Evolutionary conservation across 2,797 vertebrate species (phyloP).

Genomic region (Tangara arthus): DNA sequence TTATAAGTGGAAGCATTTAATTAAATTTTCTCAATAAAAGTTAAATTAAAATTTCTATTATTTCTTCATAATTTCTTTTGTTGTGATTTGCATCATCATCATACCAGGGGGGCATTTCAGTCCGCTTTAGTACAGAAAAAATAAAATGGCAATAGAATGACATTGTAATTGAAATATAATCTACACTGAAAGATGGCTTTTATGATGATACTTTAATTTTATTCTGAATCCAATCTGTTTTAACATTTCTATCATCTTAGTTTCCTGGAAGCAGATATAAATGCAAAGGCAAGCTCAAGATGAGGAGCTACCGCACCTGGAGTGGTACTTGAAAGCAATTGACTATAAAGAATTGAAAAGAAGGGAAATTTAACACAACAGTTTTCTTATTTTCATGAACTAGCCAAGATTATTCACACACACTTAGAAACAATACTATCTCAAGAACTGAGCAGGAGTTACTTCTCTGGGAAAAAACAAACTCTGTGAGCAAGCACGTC

Average conservation of each 20-base stretch:
- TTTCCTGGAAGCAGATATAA: background rate
- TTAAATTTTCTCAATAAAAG: background rate
- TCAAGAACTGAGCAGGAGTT: background rate
- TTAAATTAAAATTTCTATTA: background rate
- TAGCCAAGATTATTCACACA: background rate
- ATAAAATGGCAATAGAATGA: background rate
- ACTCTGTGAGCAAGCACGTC: fast-evolving
- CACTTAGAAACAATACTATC: background rate
- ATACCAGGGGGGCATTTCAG: background rate
- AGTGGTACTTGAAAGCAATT: background rate
- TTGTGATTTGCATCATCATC: background rate
- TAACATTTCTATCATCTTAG: background rate
- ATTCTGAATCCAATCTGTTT: background rate
- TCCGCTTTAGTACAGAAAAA: fast-evolving
- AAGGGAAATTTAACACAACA: background rate
- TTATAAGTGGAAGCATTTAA: background rate
- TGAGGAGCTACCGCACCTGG: background rate
- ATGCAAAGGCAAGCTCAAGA: background rate
- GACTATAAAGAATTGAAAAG: background rate
- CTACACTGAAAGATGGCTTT: background rate
- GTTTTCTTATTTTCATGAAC: background rate
- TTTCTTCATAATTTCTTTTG: background rate
- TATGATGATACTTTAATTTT: background rate
- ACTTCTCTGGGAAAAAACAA: background rate
- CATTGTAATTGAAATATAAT: background rate